phyloP scores from a whole-genome alignment of 1,140 invertebrate genomes.

The Grapholita molesta region DNA sequence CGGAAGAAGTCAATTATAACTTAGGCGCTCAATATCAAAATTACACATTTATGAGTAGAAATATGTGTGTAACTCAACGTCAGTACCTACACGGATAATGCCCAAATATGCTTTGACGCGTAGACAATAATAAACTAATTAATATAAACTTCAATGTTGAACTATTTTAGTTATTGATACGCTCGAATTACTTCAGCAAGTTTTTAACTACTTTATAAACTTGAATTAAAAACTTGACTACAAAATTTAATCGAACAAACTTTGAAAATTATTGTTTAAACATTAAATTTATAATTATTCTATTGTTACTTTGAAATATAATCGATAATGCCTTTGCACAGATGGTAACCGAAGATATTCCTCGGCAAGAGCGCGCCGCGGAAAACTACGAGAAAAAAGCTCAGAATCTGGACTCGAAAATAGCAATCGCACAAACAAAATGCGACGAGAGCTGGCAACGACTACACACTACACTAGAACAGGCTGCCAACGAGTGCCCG shows the following conservation, averaged over 20 bases:
- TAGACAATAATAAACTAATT: not conserved
- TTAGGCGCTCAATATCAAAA: too few species aligned
- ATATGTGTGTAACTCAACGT: too few species aligned
- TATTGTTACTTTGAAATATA: not conserved
- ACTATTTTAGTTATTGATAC: not conserved
- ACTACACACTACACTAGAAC: conserved; percentile 36
- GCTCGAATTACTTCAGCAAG: not conserved
- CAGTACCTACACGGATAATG: too few species aligned
- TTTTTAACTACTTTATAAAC: not conserved
- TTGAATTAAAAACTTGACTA: not conserved
- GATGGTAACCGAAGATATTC: conserved; percentile 66
- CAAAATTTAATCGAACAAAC: not conserved
- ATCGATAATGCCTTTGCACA: conserved; percentile 25
- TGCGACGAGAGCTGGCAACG: conserved; percentile 50
- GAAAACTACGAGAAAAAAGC: conserved; percentile 61
- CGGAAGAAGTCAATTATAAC: too few species aligned
- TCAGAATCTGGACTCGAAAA: conserved; percentile 44
- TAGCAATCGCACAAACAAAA: conserved; percentile 41
- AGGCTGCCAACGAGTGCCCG: conserved; percentile 43
- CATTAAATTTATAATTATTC: not conserved
- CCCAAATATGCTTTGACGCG: not conserved
- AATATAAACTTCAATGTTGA: not conserved
- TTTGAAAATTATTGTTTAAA: not conserved
- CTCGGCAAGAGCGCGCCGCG: conserved; percentile 55
- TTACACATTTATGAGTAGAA: too few species aligned